Evolutionary conservation across 2,797 vertebrate genomes (phyloP).

Genomic region (Notolepis coatsorum): DNA sequence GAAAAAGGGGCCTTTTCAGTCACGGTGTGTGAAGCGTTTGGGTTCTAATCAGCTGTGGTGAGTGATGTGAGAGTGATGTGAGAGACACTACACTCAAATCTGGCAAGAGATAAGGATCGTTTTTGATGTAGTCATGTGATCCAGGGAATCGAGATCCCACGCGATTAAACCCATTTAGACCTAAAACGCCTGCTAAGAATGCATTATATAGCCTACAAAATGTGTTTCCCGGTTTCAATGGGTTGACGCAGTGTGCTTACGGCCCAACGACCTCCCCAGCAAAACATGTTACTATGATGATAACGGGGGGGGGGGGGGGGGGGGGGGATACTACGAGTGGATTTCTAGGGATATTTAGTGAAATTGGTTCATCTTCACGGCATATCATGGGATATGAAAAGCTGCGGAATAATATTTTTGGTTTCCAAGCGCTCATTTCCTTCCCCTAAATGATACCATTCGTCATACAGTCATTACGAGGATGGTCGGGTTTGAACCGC

Average conservation of each 20-base stretch:
- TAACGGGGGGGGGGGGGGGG: no score
- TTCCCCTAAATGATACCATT: conserved; percentile 80
- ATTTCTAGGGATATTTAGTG: conserved; percentile 72
- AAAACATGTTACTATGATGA: conserved; percentile 17
- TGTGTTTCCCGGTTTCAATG: no score
- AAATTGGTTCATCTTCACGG: conserved; percentile 77
- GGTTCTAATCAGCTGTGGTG: conserved; percentile 49
- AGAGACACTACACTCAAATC: conserved; percentile 36
- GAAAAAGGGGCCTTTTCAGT: conserved; percentile 37
- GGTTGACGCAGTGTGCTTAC: no score
- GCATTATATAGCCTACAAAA: no score
- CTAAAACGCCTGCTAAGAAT: no score
- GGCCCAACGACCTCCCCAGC: background rate
- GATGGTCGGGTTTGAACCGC: conserved; percentile 80
- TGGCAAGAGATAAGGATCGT: conserved; percentile 29
- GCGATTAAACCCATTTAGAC: no score
- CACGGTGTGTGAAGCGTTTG: background rate
- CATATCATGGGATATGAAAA: conserved; percentile 70
- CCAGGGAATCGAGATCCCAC: no score
- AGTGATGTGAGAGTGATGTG: conserved; percentile 27
- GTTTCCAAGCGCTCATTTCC: conserved; percentile 78
- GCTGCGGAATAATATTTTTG: conserved; percentile 74
- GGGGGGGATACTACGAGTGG: conserved; percentile 54
- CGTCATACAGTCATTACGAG: conserved; percentile 82
- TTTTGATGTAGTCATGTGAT: conserved; percentile 29